Percentiles rank a stretch among this genome's conserved stretches.
Evolutionary conservation across 2,797 vertebrate species (phyloP).

Genomic region (Cryptoprocta ferox): DNA sequence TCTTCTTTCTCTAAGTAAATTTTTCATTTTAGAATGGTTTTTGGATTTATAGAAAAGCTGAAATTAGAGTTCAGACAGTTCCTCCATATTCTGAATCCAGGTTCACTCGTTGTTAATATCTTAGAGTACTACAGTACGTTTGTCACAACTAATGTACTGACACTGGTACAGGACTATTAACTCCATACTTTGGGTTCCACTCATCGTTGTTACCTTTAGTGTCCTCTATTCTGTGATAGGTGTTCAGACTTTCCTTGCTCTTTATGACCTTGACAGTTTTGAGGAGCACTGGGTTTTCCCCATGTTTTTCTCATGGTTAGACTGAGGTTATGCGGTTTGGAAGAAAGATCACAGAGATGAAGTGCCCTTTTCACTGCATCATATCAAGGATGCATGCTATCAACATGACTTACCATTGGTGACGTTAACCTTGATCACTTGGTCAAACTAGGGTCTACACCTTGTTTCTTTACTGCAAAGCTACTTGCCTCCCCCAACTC

Average conservation of each 20-base stretch:
- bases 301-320: not conserved
- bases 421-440: not conserved
- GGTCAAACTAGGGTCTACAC: not conserved
- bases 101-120: not conserved
- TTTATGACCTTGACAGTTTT: not conserved
- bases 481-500: not conserved
- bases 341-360: not conserved
- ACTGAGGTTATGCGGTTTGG: not conserved
- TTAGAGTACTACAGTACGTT: not conserved
- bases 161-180: not conserved
- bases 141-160: not conserved
- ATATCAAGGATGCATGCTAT: not conserved
- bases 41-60: not conserved
- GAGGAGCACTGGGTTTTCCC: not conserved
- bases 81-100: not conserved
- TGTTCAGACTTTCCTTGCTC: not conserved
- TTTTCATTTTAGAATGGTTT: not conserved
- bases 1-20: not conserved
- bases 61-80: not conserved
- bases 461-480: not conserved
- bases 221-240: not conserved
- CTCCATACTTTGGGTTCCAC: not conserved
- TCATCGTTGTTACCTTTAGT: not conserved
- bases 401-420: not conserved
- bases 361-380: not conserved